phyloP scores from a whole-genome alignment of 2,113 vertebrate species.

The Chascanopsetta lugubris region DNA sequence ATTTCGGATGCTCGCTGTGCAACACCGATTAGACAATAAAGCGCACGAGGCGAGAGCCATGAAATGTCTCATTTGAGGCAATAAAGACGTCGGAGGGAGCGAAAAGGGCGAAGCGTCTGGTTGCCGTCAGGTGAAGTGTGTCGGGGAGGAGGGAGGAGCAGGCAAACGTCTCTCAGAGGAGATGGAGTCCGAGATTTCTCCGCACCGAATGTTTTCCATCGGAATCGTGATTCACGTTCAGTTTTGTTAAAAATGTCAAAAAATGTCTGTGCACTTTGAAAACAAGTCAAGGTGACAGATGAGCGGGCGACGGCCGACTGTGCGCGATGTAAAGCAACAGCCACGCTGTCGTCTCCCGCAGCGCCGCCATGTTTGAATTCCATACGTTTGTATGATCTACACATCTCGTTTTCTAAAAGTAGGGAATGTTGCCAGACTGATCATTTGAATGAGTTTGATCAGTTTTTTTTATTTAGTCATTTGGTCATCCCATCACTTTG shows the following conservation, averaged over 20 bases:
- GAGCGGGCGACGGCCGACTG: slow-evolving; percentile 3
- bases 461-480: no score
- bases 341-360: slow-evolving; percentile 13
- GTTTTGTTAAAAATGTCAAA: slow-evolving; percentile 24
- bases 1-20: background rate
- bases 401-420: no score
- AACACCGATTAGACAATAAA: background rate
- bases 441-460: no score
- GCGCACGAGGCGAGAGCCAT: background rate
- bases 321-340: slow-evolving; percentile 19
- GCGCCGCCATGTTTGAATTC: no score
- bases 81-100: background rate
- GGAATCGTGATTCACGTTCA: background rate
- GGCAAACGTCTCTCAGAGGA: background rate
- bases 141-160: background rate
- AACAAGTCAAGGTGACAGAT: slow-evolving; percentile 31
- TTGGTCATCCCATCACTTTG: no score
- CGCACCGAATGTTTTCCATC: no score
- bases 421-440: no score
- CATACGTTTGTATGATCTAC: no score
- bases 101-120: background rate
- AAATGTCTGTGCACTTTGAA: slow-evolving; percentile 7
- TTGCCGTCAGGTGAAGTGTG: background rate
- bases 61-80: background rate
- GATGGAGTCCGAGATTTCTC: no score